These are phyloP conservation scores for Crocidura indochinensis DNA, from an alignment of 2,797 vertebrate species.

Conservation along the genomic window DNA sequence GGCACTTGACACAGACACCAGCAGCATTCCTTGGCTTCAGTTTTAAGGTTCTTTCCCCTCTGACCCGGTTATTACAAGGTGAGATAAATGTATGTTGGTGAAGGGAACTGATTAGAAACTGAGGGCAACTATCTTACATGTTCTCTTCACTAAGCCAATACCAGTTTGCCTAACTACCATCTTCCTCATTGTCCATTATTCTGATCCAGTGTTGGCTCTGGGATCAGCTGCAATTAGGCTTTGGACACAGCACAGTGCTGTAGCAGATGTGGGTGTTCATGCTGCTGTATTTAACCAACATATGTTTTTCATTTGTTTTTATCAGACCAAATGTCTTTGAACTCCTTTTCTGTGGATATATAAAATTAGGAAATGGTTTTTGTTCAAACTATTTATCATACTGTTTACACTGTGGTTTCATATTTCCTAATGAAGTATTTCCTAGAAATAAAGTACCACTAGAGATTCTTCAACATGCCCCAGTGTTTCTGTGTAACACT, in stretches of 20 bases:
- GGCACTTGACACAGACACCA: neutral
- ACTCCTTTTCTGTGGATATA: neutral
- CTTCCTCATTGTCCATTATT: neutral
- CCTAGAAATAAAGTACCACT: constrained; percentile 7
- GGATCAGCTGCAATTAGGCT: neutral
- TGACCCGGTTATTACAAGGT: neutral
- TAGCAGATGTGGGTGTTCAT: too few relatives aligned
- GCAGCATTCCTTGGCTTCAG: neutral
- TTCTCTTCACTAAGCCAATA: neutral
- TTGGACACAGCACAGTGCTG: neutral
- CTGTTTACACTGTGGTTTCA: neutral
- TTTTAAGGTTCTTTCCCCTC: neutral
- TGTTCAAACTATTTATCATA: neutral
- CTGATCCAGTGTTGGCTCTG: neutral
- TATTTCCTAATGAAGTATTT: neutral
- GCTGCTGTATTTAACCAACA: neutral
- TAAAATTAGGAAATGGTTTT: neutral
- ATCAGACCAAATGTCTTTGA: neutral
- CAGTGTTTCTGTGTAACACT: neutral
- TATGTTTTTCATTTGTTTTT: neutral
- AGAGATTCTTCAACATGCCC: neutral
- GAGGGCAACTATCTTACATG: neutral
- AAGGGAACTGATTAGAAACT: neutral
- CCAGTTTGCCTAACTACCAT: neutral
- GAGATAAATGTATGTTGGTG: neutral